Conservation (phyloP, 2,113 vertebrate species). For the Nerophis ophidion region DNA sequence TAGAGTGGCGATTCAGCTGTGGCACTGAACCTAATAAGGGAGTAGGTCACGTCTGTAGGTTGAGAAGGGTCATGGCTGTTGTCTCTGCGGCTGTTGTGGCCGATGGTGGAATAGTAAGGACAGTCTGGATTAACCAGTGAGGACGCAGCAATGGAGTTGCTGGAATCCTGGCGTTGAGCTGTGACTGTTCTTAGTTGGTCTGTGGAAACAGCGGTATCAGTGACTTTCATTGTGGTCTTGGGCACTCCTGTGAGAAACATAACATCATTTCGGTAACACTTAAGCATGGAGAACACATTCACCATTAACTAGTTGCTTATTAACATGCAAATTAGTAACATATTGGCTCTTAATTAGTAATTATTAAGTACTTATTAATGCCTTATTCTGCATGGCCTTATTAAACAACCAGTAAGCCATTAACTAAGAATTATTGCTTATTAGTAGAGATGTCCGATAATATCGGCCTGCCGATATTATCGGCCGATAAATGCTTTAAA, state of each 20-base stretch:
- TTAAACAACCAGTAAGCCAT: too few species aligned
- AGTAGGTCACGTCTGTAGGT: conserved; percentile 3
- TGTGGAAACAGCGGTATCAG: neutral
- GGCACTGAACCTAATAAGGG: neutral
- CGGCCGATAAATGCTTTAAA: too few species aligned
- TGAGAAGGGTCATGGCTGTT: neutral
- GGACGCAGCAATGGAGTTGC: neutral
- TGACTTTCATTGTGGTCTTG: neutral
- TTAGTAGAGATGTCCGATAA: too few species aligned
- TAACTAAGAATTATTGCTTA: too few species aligned
- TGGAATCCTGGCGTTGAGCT: neutral
- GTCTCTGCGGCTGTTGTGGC: conserved; percentile 15
- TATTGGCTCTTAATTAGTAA: too few species aligned
- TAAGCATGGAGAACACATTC: too few species aligned
- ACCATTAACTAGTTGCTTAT: too few species aligned
- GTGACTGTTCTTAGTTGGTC: neutral
- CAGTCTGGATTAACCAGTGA: neutral
- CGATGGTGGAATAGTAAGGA: conserved; percentile 38
- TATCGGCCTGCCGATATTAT: too few species aligned
- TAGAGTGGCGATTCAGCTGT: conserved; percentile 2
- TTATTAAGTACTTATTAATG: too few species aligned
- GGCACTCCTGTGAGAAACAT: conserved; percentile 18
- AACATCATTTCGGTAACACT: too few species aligned
- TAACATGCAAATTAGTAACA: too few species aligned
- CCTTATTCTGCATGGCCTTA: too few species aligned